Percentiles rank a stretch among this genome's conserved stretches.
Evolutionary conservation across 1,140 invertebrate genomes (phyloP).

Genomic region (Sesamia nonagrioides): DNA sequence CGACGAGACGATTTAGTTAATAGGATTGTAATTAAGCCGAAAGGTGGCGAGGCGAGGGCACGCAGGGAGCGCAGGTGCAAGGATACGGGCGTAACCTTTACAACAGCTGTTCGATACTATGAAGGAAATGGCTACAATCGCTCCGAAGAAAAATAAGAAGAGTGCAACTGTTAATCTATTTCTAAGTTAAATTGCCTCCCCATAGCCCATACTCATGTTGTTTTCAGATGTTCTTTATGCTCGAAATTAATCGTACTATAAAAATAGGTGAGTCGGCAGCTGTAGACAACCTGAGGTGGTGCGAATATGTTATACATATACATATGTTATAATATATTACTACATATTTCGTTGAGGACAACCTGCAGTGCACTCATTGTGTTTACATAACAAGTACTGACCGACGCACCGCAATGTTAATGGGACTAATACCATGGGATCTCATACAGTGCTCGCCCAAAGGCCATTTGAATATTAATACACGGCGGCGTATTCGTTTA

Average conservation of each 20-base stretch:
- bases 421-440: constrained; percentile 75
- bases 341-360: constrained; percentile 50
- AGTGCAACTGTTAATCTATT: constrained; percentile 73
- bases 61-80: constrained; percentile 73
- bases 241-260: constrained; percentile 29
- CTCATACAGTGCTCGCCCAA: constrained; percentile 69
- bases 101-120: constrained; percentile 76
- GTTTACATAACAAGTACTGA: constrained; percentile 55
- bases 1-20: constrained; percentile 71
- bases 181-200: constrained; percentile 66
- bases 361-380: constrained; percentile 49
- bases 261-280: constrained; percentile 54
- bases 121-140: constrained; percentile 74
- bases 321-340: too few relatives aligned
- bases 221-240: constrained; percentile 19
- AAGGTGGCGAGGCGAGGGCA: constrained; percentile 63
- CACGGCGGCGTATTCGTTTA: constrained; percentile 70
- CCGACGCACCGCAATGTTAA: constrained; percentile 69
- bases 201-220: constrained; percentile 54
- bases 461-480: constrained; percentile 85
- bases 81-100: constrained; percentile 79
- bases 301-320: too few relatives aligned
- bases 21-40: constrained; percentile 76
- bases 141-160: constrained; percentile 60
- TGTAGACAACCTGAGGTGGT: constrained; percentile 51